Evolutionary conservation across 2,888 invertebrate species (phyloP).

Genomic region (Heliothis peltigera): DNA sequence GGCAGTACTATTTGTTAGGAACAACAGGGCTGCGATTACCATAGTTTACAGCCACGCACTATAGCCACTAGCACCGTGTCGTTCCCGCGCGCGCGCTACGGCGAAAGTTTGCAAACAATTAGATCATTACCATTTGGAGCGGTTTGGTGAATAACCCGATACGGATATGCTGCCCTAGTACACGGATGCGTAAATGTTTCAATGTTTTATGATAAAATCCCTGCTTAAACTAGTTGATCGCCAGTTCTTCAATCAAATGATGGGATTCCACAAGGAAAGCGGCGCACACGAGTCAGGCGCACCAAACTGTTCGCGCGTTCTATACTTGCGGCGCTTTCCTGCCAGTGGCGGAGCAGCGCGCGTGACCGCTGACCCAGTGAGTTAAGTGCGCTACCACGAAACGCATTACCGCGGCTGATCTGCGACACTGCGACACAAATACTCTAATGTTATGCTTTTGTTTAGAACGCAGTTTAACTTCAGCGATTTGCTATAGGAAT

Average conservation of each 20-base stretch:
- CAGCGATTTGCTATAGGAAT: neutral
- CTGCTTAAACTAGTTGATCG: too few relatives aligned
- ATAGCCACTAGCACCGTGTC: neutral
- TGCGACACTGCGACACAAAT: neutral
- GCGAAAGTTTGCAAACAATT: neutral
- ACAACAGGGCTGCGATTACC: neutral
- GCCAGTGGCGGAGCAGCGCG: neutral
- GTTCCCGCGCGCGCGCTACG: neutral
- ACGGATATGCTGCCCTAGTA: constrained; percentile 2
- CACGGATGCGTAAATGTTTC: neutral
- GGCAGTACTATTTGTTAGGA: neutral
- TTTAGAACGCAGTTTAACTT: neutral
- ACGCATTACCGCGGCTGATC: constrained; percentile 1
- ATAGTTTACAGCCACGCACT: neutral
- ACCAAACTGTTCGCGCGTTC: neutral
- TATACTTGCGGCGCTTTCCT: neutral
- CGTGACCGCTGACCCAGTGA: constrained; percentile 33
- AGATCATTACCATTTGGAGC: neutral
- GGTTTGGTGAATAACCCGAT: neutral
- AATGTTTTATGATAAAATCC: neutral
- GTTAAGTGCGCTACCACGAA: constrained; percentile 10
- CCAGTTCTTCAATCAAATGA: too few relatives aligned
- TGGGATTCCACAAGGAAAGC: neutral
- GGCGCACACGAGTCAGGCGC: neutral
- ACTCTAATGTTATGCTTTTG: neutral